Evolutionary conservation across 1,140 invertebrate genomes (phyloP).

Genomic region (Pseudobourletiella spinata): DNA sequence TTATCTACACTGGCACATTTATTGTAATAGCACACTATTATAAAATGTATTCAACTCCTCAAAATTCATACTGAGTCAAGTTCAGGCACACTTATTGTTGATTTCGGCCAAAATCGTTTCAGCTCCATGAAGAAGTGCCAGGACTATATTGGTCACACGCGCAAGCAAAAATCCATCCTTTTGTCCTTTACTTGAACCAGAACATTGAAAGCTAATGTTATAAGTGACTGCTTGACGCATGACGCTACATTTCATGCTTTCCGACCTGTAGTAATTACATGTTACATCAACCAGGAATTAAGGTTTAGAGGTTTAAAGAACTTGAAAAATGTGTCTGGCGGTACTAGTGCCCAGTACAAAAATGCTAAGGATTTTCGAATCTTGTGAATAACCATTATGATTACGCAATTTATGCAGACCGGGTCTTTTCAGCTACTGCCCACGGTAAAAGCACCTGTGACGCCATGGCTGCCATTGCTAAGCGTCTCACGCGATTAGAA

Average conservation of each 20-base stretch:
- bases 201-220: too few relatives aligned
- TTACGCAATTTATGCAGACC: neutral
- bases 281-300: neutral
- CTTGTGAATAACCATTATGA: neutral
- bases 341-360: neutral
- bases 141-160: too few relatives aligned
- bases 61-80: too few relatives aligned
- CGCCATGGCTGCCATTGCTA: neutral
- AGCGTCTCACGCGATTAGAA: too few relatives aligned
- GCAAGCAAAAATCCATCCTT: too few relatives aligned
- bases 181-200: too few relatives aligned
- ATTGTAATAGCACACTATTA: too few relatives aligned
- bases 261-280: neutral
- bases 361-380: constrained; percentile 1
- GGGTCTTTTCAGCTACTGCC: neutral
- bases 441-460: neutral
- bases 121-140: too few relatives aligned
- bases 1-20: too few relatives aligned
- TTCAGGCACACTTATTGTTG: too few relatives aligned
- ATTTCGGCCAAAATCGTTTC: too few relatives aligned
- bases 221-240: neutral
- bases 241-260: constrained; percentile 1
- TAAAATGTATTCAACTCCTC: too few relatives aligned
- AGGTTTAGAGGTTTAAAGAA: neutral
- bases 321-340: neutral